Percentiles rank a stretch among this genome's conserved stretches.
These are phyloP conservation scores for Neodontobutis hainanensis DNA, from an alignment of 2,113 vertebrate species.

Conservation along the genomic window DNA sequence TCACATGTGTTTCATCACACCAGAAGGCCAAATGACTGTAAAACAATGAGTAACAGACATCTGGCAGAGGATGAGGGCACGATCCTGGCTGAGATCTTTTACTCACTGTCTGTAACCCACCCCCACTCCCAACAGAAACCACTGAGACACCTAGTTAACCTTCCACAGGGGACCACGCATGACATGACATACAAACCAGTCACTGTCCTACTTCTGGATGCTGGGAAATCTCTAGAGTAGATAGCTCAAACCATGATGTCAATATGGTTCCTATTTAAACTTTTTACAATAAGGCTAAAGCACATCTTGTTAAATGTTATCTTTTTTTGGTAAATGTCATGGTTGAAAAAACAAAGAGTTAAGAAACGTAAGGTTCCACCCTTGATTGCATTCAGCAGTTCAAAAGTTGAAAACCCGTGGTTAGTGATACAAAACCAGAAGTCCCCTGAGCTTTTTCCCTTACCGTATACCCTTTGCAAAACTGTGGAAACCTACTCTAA, in stretches of 20 bases:
- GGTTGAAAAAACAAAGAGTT: no score
- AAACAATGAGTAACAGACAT: constrained; percentile 46
- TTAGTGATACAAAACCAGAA: constrained; percentile 25
- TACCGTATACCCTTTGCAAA: constrained; percentile 9
- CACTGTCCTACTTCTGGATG: constrained; percentile 59
- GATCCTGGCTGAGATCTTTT: constrained; percentile 40
- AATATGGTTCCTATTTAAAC: no score
- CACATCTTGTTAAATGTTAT: no score
- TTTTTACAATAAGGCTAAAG: no score
- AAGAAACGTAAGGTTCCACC: no score
- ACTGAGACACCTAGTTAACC: constrained; percentile 44
- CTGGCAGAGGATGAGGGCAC: constrained; percentile 36
- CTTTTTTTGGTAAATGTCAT: no score
- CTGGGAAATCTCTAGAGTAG: constrained; percentile 24
- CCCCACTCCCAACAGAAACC: constrained; percentile 46
- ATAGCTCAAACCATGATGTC: not conserved
- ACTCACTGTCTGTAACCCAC: constrained; percentile 49
- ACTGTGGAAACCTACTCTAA: constrained; percentile 1
- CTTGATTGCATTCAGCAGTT: not conserved
- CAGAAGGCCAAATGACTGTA: not conserved
- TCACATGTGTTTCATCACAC: constrained; percentile 10
- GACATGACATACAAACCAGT: constrained; percentile 47
- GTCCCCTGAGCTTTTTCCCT: constrained; percentile 12
- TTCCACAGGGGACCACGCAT: constrained; percentile 35
- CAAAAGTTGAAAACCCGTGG: constrained; percentile 7